phyloP scores from a whole-genome alignment of 2,888 invertebrate species.

The Chouioia cunea region DNA sequence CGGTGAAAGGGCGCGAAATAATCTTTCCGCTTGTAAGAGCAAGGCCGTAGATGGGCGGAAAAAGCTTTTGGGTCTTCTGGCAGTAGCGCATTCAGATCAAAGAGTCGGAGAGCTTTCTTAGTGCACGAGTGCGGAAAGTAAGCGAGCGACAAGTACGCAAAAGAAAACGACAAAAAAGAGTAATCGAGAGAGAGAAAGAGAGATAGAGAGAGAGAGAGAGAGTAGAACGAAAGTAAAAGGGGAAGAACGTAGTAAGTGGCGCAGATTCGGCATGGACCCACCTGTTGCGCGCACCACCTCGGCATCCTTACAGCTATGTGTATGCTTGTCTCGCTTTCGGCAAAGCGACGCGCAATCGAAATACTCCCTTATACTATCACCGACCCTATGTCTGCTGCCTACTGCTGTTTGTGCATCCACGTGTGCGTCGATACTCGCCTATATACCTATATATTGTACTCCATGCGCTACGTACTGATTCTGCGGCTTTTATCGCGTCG shows the following conservation, averaged over 20 bases:
- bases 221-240: slow-evolving; percentile 27
- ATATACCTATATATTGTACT: background rate
- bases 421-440: background rate
- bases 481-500: slow-evolving; percentile 4
- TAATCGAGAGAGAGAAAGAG: background rate
- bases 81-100: slow-evolving; percentile 30
- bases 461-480: background rate
- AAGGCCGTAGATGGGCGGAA: background rate
- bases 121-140: slow-evolving; percentile 2
- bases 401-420: too few species aligned
- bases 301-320: slow-evolving; percentile 20
- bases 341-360: slow-evolving; percentile 19
- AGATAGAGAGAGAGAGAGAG: slow-evolving; percentile 48
- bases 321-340: background rate
- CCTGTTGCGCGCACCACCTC: slow-evolving; percentile 55
- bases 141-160: slow-evolving; percentile 35
- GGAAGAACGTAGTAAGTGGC: slow-evolving; percentile 47
- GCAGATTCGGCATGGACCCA: slow-evolving; percentile 58
- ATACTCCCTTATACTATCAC: background rate
- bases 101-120: slow-evolving; percentile 33
- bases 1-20: slow-evolving; percentile 14
- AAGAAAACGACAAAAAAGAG: slow-evolving; percentile 25
- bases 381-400: background rate
- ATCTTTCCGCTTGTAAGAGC: slow-evolving; percentile 32
- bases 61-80: slow-evolving; percentile 21